Base-by-base conservation (phyloP, 2,888 invertebrate genomes). In the Eristalinus aeneus region DNA sequence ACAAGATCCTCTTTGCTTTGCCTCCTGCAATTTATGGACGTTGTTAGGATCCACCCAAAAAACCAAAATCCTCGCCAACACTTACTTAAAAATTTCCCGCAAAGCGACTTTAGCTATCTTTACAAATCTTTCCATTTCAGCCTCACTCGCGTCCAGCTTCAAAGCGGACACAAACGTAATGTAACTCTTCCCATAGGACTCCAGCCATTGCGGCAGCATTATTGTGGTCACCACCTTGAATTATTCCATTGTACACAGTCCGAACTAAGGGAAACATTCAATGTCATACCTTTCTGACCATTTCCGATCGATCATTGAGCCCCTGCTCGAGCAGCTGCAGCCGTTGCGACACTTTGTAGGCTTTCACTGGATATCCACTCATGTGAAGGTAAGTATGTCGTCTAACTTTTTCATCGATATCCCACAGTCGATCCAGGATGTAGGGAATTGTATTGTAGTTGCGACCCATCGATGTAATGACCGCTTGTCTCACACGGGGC, bases 341-440 rank as follows among this genome's bases (percentile, higher is more conserved):
- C 74, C 96, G 93, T 89, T 96, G 95, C 1, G 94, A 93, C 53
- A 96, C 95, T 69, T 94, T 94, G 73, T 96, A 93, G 0, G 91
- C 90, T 46, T 91, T 91, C 9, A 92, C 93, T 1, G 92, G 92
- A 71, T 91, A 93, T 63, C 91, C 92, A 82, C 92, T 92, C 91
- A 93, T 91, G 93, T 93, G 89, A 93, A 94, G 82, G 87, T 92
- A 93, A 0, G 92, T 92, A 67, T 92, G 93, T 0, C 92, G 90
- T 0, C 98, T 94, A 0, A 98, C 97, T 34, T 94, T 94, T 77
- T 96, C 96, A 90, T 96, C 96, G 0, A 96, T 94, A 92, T 98
- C 98, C 89, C 95, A 94, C 0, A 96, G 94, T 1, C 97, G 94
- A 83, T 95, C 94, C 64, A 97, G 90, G 34, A 97, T 95, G 84